Percentiles rank a stretch among this genome's conserved stretches.
Evolutionary conservation across 2,888 invertebrate species (phyloP).

Genomic region (Strigamia maritima): DNA sequence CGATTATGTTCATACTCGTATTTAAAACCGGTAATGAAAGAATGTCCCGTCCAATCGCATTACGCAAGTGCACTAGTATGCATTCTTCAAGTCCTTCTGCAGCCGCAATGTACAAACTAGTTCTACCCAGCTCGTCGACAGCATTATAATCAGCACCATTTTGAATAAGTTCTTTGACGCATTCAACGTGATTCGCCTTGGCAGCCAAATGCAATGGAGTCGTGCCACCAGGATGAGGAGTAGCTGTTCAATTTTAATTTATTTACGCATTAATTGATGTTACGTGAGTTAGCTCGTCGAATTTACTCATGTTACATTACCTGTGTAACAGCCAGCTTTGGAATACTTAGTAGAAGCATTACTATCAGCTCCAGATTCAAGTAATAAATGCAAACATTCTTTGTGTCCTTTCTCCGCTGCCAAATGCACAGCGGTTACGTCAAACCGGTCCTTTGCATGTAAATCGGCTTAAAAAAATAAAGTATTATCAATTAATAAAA

Average conservation of each 20-base stretch:
- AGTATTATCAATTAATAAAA: not conserved
- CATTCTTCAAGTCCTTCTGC: constrained; percentile 47
- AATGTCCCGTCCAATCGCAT: constrained; percentile 51
- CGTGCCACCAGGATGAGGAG: constrained; percentile 50
- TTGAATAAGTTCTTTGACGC: constrained; percentile 50
- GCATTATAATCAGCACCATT: constrained; percentile 52
- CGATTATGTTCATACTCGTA: constrained; percentile 44
- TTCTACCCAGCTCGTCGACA: constrained; percentile 49
- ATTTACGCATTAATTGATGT: constrained; percentile 40
- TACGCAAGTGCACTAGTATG: constrained; percentile 49
- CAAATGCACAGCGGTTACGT: constrained; percentile 50
- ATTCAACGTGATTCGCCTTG: constrained; percentile 47
- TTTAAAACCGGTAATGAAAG: constrained; percentile 49
- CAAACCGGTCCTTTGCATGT: constrained; percentile 50
- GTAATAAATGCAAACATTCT: constrained; percentile 47
- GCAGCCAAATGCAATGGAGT: constrained; percentile 51
- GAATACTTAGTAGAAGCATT: constrained; percentile 50
- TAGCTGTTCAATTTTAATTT: no score
- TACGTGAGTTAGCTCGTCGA: not conserved
- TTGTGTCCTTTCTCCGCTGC: constrained; percentile 50
- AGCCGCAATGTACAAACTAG: constrained; percentile 50
- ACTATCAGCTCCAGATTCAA: constrained; percentile 49
- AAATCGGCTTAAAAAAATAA: constrained; percentile 47
- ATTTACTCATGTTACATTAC: constrained; percentile 42
- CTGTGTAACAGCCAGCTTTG: constrained; percentile 49